phyloP scores from a whole-genome alignment of 92 coral and sea anemone species.

The Scolanthus callimorphus region DNA sequence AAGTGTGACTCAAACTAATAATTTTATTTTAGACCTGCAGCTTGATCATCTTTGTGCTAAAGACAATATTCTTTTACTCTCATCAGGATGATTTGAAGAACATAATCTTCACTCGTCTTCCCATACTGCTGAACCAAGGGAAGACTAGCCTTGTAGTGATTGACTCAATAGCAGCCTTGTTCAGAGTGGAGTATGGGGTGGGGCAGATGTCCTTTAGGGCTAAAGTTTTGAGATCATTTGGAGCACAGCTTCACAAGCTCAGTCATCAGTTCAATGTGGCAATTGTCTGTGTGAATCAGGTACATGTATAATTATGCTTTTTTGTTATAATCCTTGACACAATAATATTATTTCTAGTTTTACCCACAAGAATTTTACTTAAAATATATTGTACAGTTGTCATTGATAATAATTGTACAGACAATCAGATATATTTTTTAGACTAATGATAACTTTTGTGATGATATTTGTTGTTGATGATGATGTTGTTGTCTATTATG shows the following conservation, averaged over 20 bases:
- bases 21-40: too few relatives aligned
- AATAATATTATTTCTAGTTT: too few relatives aligned
- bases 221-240: constrained; percentile 80
- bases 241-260: constrained; percentile 77
- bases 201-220: constrained; percentile 75
- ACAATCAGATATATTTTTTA: too few relatives aligned
- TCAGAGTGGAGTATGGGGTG: constrained; percentile 79
- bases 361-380: not conserved
- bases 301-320: constrained; percentile 48
- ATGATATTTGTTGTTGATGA: too few relatives aligned
- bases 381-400: too few relatives aligned
- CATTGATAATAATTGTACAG: too few relatives aligned
- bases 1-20: too few relatives aligned
- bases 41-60: too few relatives aligned
- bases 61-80: too few relatives aligned
- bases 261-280: constrained; percentile 59
- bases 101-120: constrained; percentile 68
- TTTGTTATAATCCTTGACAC: too few relatives aligned
- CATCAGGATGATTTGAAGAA: constrained; percentile 63
- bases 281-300: constrained; percentile 95
- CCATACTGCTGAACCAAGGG: constrained; percentile 57
- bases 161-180: constrained; percentile 90
- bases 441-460: too few relatives aligned
- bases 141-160: constrained; percentile 70
- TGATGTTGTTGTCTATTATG: too few relatives aligned